Base-by-base conservation (phyloP, 2,888 invertebrate genomes). In the Dicycla oo region DNA sequence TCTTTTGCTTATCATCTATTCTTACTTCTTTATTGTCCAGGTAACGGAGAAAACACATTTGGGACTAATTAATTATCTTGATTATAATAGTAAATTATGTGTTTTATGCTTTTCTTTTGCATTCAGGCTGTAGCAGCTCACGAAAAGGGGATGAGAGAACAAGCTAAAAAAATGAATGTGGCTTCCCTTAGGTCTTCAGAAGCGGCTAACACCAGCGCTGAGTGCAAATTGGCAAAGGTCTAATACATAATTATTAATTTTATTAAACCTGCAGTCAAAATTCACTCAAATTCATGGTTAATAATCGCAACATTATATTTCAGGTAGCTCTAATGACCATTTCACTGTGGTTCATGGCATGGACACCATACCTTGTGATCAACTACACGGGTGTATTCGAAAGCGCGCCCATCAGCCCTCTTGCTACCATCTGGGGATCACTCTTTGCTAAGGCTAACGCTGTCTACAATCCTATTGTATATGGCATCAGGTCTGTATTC, bases 81-180 rank as follows among this genome's bases (percentile, higher is more conserved):
- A 6, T 54, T 45, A 0, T 51, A 18, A 58, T 38, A n/a, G 2
- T 26, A 51, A 65, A 47, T 49, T 26, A n/a, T 26, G 30, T 40
- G 11, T 53, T 30, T 47, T 47, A 43, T 57, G 5, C 20, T 51
- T 56, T 66, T 47, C 2, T 69, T n/a, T 69, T 56, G 13, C 18
- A 40, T 62, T 26, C 57, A 97, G 97, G 98, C 98, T 82, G 98
- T 98, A 74, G 96, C 97, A 73, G 98, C 97, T 86, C 98, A 98
- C 95, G 98, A 98, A 93, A 98, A 97, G 89, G 97, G 96, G 57
- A 98, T 98, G 98, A 96, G 98, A 86, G 98, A 98, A 92, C 98
- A 98, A 94, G 98, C 98, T 68, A 98, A 98, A 94, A 98, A 98
- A 94, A 98, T 98, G 98, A 98, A 98, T 93, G 98, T 98, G 8